phyloP scores from a whole-genome alignment of 2,888 invertebrate genomes.

The Calliscelio sp. region DNA sequence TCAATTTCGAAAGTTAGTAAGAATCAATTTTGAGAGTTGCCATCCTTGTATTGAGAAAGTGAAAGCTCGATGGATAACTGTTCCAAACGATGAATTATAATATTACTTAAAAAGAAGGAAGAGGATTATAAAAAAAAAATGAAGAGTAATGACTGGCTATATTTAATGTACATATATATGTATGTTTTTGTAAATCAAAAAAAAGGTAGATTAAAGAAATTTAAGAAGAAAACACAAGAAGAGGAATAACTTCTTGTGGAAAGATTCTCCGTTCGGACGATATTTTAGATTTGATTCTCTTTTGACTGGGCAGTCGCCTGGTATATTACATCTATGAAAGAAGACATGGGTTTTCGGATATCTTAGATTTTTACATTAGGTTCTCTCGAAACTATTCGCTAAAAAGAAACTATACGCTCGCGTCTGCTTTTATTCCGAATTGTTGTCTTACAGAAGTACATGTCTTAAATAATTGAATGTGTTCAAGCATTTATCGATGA shows the following conservation, averaged over 20 bases:
- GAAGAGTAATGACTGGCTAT: conserved; percentile 33
- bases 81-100: conserved; percentile 31
- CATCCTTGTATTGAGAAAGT: too few species aligned
- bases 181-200: conserved; percentile 67
- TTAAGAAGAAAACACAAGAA: neutral
- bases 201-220: conserved; percentile 40
- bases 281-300: conserved; percentile 33
- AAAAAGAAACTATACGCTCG: conserved; percentile 28
- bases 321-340: conserved; percentile 23
- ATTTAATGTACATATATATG: conserved; percentile 61
- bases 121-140: neutral
- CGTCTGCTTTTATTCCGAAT: conserved; percentile 49
- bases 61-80: too few species aligned
- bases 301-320: conserved; percentile 32
- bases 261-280: neutral
- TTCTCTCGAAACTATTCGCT: conserved; percentile 42
- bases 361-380: conserved; percentile 54
- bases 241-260: conserved; percentile 1
- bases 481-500: conserved; percentile 67
- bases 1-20: conserved; percentile 10
- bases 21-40: too few species aligned
- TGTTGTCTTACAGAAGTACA: conserved; percentile 42
- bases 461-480: conserved; percentile 59
- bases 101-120: conserved; percentile 11
- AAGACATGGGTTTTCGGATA: conserved; percentile 42